phyloP scores from a whole-genome alignment of 2,888 invertebrate species.

The Cryptops parisi region DNA sequence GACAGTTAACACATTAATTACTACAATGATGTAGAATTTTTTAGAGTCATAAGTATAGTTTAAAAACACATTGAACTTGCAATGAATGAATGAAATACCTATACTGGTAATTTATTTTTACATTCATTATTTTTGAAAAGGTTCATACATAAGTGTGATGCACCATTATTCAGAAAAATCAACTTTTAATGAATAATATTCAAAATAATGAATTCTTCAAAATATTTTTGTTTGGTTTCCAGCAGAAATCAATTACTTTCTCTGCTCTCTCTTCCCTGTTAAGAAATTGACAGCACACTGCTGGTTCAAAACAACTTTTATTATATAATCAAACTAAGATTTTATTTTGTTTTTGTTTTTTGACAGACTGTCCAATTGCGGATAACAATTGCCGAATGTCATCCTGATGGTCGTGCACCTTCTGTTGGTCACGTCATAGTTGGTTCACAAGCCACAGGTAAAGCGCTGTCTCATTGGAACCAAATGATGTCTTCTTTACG shows the following conservation, averaged over 20 bases:
- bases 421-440: constrained; percentile 68
- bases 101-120: no score
- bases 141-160: no score
- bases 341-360: constrained; percentile 11
- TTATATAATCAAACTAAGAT: not conserved
- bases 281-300: not conserved
- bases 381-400: constrained; percentile 40
- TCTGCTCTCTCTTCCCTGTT: not conserved
- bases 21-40: no score
- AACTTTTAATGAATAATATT: no score
- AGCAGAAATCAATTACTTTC: not conserved
- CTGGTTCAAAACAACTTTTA: not conserved
- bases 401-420: constrained; percentile 41
- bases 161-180: no score
- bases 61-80: no score
- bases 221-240: no score
- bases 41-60: no score
- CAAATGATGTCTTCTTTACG: constrained; percentile 65
- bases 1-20: no score
- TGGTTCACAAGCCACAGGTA: constrained; percentile 54
- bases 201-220: no score
- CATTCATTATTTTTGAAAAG: no score
- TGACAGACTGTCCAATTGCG: constrained; percentile 55
- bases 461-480: constrained; percentile 62
- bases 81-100: no score